Percentiles rank a stretch among this genome's conserved stretches.
phyloP scores from a whole-genome alignment of 2,797 vertebrate genomes.

The Sorex maritimensis region DNA sequence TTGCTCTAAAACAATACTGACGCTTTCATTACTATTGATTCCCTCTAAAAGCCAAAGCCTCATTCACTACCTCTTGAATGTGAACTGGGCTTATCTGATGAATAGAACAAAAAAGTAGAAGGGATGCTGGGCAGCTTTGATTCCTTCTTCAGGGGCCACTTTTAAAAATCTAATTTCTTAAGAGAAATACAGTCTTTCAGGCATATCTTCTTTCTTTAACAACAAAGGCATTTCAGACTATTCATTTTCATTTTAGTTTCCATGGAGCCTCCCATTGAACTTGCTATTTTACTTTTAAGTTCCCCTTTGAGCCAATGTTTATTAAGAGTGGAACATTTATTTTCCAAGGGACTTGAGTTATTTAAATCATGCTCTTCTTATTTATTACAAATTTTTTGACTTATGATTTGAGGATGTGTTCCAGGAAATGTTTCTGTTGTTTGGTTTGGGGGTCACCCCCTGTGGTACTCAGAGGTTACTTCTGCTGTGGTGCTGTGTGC shows the following conservation, averaged over 20 bases:
- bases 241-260: conserved; percentile 60
- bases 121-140: background rate
- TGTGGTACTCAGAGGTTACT: no score
- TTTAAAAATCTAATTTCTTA: conserved; percentile 8
- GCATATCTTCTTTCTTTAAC: conserved; percentile 21
- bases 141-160: no score
- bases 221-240: conserved; percentile 11
- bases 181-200: conserved; percentile 52
- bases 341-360: conserved; percentile 68
- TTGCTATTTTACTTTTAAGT: conserved; percentile 62
- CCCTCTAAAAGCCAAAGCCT: conserved; percentile 52
- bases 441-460: no score
- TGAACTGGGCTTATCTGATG: conserved; percentile 15
- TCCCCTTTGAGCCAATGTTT: conserved; percentile 64
- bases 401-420: conserved; percentile 46
- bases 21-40: conserved; percentile 35
- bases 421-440: no score
- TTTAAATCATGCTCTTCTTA: conserved; percentile 50
- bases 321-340: conserved; percentile 29
- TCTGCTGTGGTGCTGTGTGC: no score
- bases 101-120: conserved; percentile 12
- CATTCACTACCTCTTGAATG: conserved; percentile 20
- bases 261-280: conserved; percentile 18
- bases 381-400: conserved; percentile 46
- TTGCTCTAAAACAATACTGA: conserved; percentile 61